A percentile compares a stretch with the other conserved stretches of the same genome.
These are phyloP conservation scores for Camponotus fellah DNA, from an alignment of 2,888 invertebrate species.

Conservation along the genomic window DNA sequence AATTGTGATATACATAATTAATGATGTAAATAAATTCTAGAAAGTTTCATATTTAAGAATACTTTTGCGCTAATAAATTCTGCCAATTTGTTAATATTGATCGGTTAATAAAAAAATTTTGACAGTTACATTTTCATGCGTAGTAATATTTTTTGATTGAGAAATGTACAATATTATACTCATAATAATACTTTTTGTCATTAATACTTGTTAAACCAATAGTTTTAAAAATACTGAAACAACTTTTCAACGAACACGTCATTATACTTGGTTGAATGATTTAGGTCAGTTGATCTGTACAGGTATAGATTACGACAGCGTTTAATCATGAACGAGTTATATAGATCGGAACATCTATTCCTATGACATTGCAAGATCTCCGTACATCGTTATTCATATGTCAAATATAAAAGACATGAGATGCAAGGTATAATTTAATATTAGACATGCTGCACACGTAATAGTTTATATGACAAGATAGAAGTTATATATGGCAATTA, in stretches of 20 bases:
- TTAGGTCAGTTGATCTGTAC: neutral
- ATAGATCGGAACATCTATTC: neutral
- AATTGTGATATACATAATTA: conserved; percentile 38
- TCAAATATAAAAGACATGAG: neutral
- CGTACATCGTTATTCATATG: neutral
- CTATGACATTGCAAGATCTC: neutral
- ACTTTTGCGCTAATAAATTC: neutral
- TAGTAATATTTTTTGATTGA: conserved; percentile 3
- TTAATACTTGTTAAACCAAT: neutral
- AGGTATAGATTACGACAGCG: conserved; percentile 6
- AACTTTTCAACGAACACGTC: neutral
- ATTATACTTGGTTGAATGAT: conserved; percentile 2
- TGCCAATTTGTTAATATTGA: neutral
- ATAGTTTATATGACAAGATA: conserved; percentile 18
- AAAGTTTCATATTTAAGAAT: neutral
- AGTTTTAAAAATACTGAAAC: conserved; percentile 16
- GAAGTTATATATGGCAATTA: conserved; percentile 25
- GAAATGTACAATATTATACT: neutral
- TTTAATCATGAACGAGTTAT: conserved; percentile 5
- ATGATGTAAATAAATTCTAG: conserved; percentile 23
- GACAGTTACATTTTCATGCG: neutral
- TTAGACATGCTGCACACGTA: conserved; percentile 20
- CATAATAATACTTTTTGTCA: neutral
- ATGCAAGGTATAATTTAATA: conserved; percentile 47
- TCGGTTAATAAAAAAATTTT: neutral